Evolutionary conservation across 2,888 invertebrate genomes (phyloP), one percentile per base, ranked within the genome.

Genomic region (Sinotaia quadrata): DNA sequence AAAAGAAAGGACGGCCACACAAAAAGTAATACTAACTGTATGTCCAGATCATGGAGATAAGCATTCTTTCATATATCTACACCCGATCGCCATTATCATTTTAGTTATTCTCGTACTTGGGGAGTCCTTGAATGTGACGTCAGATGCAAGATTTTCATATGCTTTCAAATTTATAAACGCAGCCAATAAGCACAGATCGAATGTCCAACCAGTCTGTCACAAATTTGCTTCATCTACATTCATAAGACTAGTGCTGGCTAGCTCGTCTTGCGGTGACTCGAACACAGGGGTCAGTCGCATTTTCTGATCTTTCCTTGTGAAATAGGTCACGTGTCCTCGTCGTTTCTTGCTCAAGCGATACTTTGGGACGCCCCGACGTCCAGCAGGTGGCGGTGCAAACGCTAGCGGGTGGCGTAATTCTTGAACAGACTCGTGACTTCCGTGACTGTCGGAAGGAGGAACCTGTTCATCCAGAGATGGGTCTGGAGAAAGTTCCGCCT

Each of bases 251-350:
- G 54, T 24, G 54, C 27, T 54, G 54, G 27, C 27, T 31, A 54
- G 7, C 27, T 65, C 65, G n/a, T 34, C 54, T 4, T 36, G 21
- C 4, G 44, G 18, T 24, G 65, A n/a, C 56, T 65, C 65, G 56
- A 65, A 33, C 31, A 65, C 65, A 4, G 65, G 52, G 18, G 65
- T 65, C 31, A 65, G 56, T 3, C 65, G 54, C 15, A 54, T 21
- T n/a, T 51, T 51, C 41, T 56, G 37, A 18, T 65, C 65, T 27
- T 65, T 65, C 8, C 56, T 36, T 7, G 54, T 56, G 51, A 27
- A 51, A 51, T 61, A 61, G 4, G 61, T 44, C 54, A 54, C 65
- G 47, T 65, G 41, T 5, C 65, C 56, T 2, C 65, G 37, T 47
- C 54, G 31, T 44, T 54, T 54, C 2, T 56, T 52, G 15, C 65